These are phyloP conservation scores for Drosophila prosaltans DNA, from an alignment of 1,140 invertebrate genomes.

Conservation along the genomic window DNA sequence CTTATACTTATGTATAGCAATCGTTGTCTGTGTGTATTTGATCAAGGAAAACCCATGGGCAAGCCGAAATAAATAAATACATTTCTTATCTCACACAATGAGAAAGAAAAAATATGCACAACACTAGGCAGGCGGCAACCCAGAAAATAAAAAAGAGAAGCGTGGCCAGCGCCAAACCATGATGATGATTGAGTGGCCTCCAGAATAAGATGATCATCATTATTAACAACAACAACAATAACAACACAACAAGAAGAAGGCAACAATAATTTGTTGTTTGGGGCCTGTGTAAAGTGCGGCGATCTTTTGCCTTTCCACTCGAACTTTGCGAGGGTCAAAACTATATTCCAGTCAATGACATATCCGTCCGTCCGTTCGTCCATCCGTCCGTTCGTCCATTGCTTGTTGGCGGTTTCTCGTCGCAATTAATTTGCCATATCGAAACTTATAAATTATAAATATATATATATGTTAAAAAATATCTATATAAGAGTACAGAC, in stretches of 20 bases:
- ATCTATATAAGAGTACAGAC: background rate
- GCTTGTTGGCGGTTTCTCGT: conserved; percentile 14
- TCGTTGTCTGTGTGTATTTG: conserved; percentile 37
- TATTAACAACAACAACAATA: no score
- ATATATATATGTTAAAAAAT: background rate
- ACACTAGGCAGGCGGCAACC: background rate
- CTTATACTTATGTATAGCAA: conserved; percentile 7
- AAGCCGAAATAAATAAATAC: background rate
- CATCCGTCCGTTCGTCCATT: conserved; percentile 9
- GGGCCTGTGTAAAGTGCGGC: conserved; percentile 69
- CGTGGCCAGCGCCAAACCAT: conserved; percentile 39
- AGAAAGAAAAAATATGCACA: background rate
- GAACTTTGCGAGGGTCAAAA: conserved; percentile 79
- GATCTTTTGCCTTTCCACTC: conserved; percentile 66
- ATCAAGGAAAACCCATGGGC: conserved; percentile 66
- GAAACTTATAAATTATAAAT: conserved; percentile 74
- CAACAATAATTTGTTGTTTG: conserved; percentile 21
- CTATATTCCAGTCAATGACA: conserved; percentile 78
- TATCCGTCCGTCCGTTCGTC: conserved; percentile 21
- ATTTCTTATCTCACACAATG: conserved; percentile 44
- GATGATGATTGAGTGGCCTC: conserved; percentile 53
- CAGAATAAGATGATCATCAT: conserved; percentile 18
- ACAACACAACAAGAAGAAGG: background rate
- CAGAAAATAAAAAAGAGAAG: conserved; percentile 29
- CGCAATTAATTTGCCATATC: conserved; percentile 68